A percentile compares a stretch with the other conserved stretches of the same genome.
Conservation (phyloP, 2,888 invertebrate genomes). For the Choristoneura rosaceana region DNA sequence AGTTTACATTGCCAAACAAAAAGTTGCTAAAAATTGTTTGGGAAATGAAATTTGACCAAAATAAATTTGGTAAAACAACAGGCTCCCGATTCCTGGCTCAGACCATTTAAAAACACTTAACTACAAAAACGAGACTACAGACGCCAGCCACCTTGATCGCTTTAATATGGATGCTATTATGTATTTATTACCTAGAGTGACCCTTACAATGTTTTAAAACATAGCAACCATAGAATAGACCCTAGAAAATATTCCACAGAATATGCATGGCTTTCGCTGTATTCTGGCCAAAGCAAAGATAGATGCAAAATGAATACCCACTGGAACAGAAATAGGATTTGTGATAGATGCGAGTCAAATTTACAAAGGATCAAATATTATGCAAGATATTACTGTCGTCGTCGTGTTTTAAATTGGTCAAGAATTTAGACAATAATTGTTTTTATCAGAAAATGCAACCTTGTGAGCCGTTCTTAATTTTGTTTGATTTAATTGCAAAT, state of each 20-base stretch:
- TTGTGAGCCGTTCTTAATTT: too few relatives aligned
- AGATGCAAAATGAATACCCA: background rate
- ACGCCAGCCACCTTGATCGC: background rate
- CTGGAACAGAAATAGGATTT: background rate
- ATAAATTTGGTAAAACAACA: too few relatives aligned
- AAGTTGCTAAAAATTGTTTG: too few relatives aligned
- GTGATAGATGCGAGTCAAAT: background rate
- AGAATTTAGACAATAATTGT: background rate
- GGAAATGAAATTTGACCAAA: too few relatives aligned
- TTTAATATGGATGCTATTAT: background rate
- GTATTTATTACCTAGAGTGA: background rate
- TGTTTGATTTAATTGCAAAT: too few relatives aligned
- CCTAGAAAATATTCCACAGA: background rate
- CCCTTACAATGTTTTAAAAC: background rate
- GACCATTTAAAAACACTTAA: background rate
- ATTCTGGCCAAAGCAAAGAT: background rate
- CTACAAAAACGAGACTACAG: slow-evolving; percentile 1
- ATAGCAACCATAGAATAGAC: background rate
- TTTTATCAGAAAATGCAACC: too few relatives aligned
- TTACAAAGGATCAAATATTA: background rate
- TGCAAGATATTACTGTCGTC: background rate
- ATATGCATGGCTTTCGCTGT: background rate
- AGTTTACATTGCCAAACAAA: too few relatives aligned
- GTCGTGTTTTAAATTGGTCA: background rate
- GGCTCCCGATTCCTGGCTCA: slow-evolving; percentile 10